Base-by-base conservation (phyloP, 2,113 vertebrate genomes). In the Chaetura pelagica region DNA sequence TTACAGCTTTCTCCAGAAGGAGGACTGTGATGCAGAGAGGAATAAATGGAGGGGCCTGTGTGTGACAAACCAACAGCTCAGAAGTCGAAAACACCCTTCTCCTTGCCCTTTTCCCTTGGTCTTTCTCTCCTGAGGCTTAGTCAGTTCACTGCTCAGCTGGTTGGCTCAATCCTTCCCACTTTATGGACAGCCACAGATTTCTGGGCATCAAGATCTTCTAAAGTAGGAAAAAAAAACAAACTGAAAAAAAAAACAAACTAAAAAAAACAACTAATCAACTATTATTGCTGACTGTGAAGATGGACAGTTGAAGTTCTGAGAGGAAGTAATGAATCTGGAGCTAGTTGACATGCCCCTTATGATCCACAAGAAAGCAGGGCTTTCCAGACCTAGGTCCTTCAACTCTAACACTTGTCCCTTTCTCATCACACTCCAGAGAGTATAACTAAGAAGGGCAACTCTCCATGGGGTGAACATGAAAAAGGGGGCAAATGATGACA, bases 361-460 rank as follows among this genome's bases (percentile, higher is more conserved):
- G 21, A 72, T 42, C 26, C 14, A 38, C 0, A 1, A 63, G 35
- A 57, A 26, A 52, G 14, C 24, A 72, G 24, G 24, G 23, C 46
- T 49, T 82, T 73, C 49, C 42, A 73, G 22, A 76, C 44, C 12
- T 4, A 20, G 24, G 58, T 55, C n/a, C 63, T 90, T n/a, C 30
- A 32, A 27, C 29, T 42, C 20, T 27, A 52, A 30, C 30, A 49
- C 15, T 21, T 27, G n/a, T 5, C 5, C 30, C 15, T 42, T 64
- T 59, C 34, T 34, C 22, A 51, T 23, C 18, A 73, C 66, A 52
- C 83, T 96, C 78, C 49, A 84, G 92, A 95, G 87, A 92, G 78
- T 78, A 35, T 75, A 96, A 96, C 90, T 94, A 73, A 96, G 94
- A 88, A 94, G 74, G 76, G 76, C 94, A 96, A 85, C 92, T 93